Base-by-base conservation (phyloP, 2,888 invertebrate species). In the Anorthoa munda region DNA sequence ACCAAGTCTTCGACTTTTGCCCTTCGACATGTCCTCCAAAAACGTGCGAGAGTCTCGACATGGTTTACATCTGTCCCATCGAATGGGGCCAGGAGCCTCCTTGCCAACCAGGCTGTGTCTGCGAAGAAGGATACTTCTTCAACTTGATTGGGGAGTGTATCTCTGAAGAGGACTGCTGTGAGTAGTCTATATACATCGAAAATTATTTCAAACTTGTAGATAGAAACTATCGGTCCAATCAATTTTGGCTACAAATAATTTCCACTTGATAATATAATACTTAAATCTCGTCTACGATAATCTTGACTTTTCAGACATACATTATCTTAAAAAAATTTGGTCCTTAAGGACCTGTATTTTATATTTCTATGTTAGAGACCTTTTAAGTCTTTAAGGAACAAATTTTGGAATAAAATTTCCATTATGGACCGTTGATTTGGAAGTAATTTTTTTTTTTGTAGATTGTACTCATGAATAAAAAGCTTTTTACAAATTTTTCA, bases 11-110 rank as follows among this genome's bases (percentile, higher is more conserved):
- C 53, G 50, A 83, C 17, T 3, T 45, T 11, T 91, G 90, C 66
- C 81, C 87, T 0, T 61, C 46, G 4, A 55, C 60, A 17, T 91
- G 91, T 59, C 90, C 89, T 15, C 85, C 89, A 12, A 84, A 79
- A 68, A 85, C 81, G 9, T 91, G 90, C 31, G 89, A 83, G 39
- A 81, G 79, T 61, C 75, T 87, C 2, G 79, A 70, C 15, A 69
- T 7, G 74, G 51, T n/a, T 53, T 81, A 83, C 46, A 11, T 11
- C 15, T 85, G 87, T 66, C 70, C 79, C 13, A 67, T 82, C 5
- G 39, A 59, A 15, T 1, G 3, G 3, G 66, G 67, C 11, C 2
- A 78, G 13, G 23, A 69, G 2, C 63, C 63, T 39, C 58, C 64
- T 5, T 84, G 83, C 46, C 4, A 79, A 46, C 78, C 77, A 4